Evolutionary conservation across 2,113 vertebrate species (phyloP).

Genomic region (Oreochromis tanganicae): DNA sequence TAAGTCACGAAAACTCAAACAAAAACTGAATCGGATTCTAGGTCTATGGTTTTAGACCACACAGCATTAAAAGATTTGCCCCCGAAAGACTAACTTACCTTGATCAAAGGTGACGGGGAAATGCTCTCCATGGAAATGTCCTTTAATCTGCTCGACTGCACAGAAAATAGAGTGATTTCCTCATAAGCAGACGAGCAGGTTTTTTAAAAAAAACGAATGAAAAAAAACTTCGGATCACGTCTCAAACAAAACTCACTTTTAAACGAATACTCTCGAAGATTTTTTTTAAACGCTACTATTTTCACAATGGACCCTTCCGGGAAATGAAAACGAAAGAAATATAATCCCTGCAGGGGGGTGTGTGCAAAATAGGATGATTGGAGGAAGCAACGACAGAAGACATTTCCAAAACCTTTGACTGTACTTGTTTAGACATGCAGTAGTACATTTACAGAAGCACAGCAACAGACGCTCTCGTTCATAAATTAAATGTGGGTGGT

Average conservation of each 20-base stretch:
- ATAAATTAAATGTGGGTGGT: neutral
- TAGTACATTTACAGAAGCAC: neutral
- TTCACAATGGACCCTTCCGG: slow-evolving; percentile 68
- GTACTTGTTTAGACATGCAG: neutral
- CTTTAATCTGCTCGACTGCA: neutral
- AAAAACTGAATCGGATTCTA: rapidly evolving
- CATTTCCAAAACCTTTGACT: neutral
- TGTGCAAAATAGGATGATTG: slow-evolving; percentile 11
- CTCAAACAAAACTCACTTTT: neutral
- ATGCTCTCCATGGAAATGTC: slow-evolving; percentile 29
- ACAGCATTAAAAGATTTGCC: neutral
- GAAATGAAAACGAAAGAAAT: slow-evolving; percentile 87
- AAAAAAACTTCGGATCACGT: neutral
- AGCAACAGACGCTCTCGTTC: neutral
- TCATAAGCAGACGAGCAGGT: neutral
- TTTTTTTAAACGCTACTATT: neutral
- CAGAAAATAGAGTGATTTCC: neutral
- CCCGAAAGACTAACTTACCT: slow-evolving; percentile 66
- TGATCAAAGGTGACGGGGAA: slow-evolving; percentile 58
- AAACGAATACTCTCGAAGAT: neutral
- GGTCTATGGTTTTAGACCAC: neutral
- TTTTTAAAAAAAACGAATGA: neutral
- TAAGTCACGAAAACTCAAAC: neutral
- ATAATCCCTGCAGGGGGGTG: slow-evolving; percentile 18
- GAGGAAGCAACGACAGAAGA: slow-evolving; percentile 6